Evolutionary conservation across 1,140 invertebrate species (phyloP), one percentile per base, ranked within the genome.

Genomic region (Lethocerus indicus): DNA sequence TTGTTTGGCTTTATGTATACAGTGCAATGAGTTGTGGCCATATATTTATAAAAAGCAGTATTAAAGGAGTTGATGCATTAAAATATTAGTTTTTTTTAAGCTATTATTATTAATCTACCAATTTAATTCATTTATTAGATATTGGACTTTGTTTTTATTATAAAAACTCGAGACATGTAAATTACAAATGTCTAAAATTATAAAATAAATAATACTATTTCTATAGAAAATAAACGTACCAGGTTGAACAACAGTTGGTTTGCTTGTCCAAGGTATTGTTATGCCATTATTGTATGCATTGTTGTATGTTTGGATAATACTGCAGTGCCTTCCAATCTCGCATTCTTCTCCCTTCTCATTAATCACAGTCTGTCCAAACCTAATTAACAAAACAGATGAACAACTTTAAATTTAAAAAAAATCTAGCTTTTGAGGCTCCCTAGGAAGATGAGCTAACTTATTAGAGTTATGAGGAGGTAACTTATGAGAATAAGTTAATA

Each of bases 271-370:
- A 13, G 49, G 49, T 16, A 47, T 20, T 16, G 43, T 1, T 5
- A 29, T 24, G 14, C 44, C 50, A 35, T 47, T 47, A n/a, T n/a
- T n/a, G n/a, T n/a, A n/a, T n/a, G n/a, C n/a, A n/a, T n/a, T n/a
- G 21, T 44, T 27, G 24, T 46, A 51, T 3, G 50, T 46, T 23
- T 47, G 27, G 18, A 47, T 6, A 14, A 51, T 47, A 29, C 44
- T 51, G 2, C 43, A 39, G 27, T 51, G 50, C n/a, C 50, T 42
- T 21, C 26, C 42, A 7, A 51, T 28, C 40, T 51, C 50, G 12
- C 21, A 47, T 47, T 51, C 50, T 47, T 51, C 50, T 18, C 50
- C 50, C 28, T 51, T 43, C 28, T 51, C 50, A 51, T 51, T 26
- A 1, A 51, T 36, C 13, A 46, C 28, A n/a, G 50, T 51, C 3